Percentiles rank a stretch among this genome's conserved stretches.
Conservation (phyloP, 2,797 vertebrate species). For the Xenopus petersii region DNA sequence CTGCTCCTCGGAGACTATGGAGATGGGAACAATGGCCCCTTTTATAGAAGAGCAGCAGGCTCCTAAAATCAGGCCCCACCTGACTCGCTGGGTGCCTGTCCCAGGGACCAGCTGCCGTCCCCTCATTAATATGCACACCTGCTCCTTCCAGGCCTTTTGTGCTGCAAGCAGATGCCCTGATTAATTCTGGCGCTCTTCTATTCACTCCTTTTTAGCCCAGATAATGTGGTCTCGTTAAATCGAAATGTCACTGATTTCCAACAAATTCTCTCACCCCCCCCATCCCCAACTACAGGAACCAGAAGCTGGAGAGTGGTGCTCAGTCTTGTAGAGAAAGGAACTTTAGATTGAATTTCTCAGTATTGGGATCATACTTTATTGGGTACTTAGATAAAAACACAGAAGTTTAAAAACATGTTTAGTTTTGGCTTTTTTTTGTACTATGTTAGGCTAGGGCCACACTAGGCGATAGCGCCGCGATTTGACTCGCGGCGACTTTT, state of each 20-base stretch:
- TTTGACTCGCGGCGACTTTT: too few relatives aligned
- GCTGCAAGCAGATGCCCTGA: conserved; percentile 72
- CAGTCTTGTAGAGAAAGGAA: too few relatives aligned
- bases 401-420: too few relatives aligned
- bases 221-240: conserved; percentile 54
- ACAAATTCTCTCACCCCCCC: conserved; percentile 55
- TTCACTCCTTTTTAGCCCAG: conserved; percentile 55
- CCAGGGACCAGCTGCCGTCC: conserved; percentile 76
- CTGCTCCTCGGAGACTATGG: conserved; percentile 48
- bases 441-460: too few relatives aligned
- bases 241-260: conserved; percentile 52
- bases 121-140: conserved; percentile 91
- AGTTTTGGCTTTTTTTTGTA: too few relatives aligned
- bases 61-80: conserved; percentile 37
- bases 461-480: too few relatives aligned
- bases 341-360: too few relatives aligned
- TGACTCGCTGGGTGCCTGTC: conserved; percentile 26
- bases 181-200: conserved; percentile 64
- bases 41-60: conserved; percentile 26
- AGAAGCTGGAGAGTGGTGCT: background rate
- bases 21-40: conserved; percentile 71
- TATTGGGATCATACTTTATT: too few relatives aligned
- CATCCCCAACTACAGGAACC: background rate
- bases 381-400: too few relatives aligned
- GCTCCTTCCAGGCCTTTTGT: conserved; percentile 80